A percentile compares a stretch with the other conserved stretches of the same genome.
These are phyloP conservation scores for Mastigias papua DNA, from an alignment of 30 jellyfish, hydroid and myxozoan species.

Conservation along the genomic window DNA sequence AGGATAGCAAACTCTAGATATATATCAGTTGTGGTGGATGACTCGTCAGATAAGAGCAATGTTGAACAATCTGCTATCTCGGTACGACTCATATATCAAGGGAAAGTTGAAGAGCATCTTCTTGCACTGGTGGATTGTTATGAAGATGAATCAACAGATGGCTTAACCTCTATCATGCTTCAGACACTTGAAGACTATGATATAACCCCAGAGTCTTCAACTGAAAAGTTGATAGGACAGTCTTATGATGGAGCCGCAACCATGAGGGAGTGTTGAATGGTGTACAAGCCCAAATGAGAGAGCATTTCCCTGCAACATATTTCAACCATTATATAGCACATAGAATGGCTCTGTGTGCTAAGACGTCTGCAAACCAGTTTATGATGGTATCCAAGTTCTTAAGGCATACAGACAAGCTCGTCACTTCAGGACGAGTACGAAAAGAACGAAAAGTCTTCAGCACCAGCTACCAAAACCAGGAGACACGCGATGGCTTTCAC, in stretches of 20 bases:
- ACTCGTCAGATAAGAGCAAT: conserved; percentile 56
- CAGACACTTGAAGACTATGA: conserved; percentile 8
- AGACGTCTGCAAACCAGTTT: conserved; percentile 26
- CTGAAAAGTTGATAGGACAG: conserved; percentile 34
- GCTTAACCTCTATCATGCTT: conserved; percentile 21
- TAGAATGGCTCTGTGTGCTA: conserved; percentile 34
- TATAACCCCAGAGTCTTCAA: not conserved
- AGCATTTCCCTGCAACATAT: too few relatives aligned
- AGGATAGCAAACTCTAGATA: too few relatives aligned
- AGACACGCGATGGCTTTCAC: conserved; percentile 70
- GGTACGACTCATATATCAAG: conserved; percentile 55
- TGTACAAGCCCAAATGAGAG: too few relatives aligned
- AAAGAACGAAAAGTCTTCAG: conserved; percentile 22
- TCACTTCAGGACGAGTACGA: too few relatives aligned
- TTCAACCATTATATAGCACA: too few relatives aligned
- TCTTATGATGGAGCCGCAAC: conserved; percentile 61
- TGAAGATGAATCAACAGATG: conserved; percentile 54
- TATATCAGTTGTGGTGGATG: conserved; percentile 65
- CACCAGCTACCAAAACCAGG: conserved; percentile 55
- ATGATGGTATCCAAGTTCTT: conserved; percentile 40
- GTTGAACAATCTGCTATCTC: conserved; percentile 68
- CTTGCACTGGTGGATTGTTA: too few relatives aligned
- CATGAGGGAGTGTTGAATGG: conserved; percentile 49
- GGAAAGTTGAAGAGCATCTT: too few relatives aligned
- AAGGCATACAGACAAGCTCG: conserved; percentile 32